Evolutionary conservation across 2,113 vertebrate genomes (phyloP).

Genomic region (Neodontobutis hainanensis): DNA sequence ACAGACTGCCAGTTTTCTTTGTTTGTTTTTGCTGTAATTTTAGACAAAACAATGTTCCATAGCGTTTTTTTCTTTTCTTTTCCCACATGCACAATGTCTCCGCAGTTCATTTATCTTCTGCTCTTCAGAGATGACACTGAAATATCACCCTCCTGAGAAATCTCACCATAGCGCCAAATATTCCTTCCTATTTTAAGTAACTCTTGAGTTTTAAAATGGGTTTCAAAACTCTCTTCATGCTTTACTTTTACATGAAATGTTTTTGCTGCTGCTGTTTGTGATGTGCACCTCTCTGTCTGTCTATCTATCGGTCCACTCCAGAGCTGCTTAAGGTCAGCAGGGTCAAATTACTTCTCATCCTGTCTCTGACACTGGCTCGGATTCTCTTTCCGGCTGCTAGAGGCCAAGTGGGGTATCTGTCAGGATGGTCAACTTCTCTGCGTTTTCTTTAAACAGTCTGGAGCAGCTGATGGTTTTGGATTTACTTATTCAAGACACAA

Average conservation of each 20-base stretch:
- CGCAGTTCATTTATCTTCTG: background rate
- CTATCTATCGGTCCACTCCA: constrained; percentile 8
- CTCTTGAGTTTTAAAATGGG: background rate
- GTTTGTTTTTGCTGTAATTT: no score
- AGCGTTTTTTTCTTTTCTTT: no score
- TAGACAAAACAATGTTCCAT: no score
- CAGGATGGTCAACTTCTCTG: constrained; percentile 9
- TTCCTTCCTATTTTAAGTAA: background rate
- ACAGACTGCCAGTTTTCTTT: no score
- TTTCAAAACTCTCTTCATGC: background rate
- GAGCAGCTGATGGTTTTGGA: constrained; percentile 38
- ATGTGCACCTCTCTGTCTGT: constrained; percentile 27
- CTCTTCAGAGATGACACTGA: background rate
- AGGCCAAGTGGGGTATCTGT: constrained; percentile 13
- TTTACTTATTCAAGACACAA: constrained; percentile 22
- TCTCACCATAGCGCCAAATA: background rate
- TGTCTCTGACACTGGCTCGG: constrained; percentile 45
- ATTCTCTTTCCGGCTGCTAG: constrained; percentile 28
- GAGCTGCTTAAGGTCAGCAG: constrained; percentile 45
- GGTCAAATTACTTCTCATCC: constrained; percentile 47
- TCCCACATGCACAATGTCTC: no score
- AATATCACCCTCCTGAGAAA: constrained; percentile 1
- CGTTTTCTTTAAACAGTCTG: constrained; percentile 10
- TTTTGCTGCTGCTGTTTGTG: constrained; percentile 1
- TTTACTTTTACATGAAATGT: background rate